Conservation (phyloP, 92 coral and sea anemone species). For the Phenganax marumi region DNA sequence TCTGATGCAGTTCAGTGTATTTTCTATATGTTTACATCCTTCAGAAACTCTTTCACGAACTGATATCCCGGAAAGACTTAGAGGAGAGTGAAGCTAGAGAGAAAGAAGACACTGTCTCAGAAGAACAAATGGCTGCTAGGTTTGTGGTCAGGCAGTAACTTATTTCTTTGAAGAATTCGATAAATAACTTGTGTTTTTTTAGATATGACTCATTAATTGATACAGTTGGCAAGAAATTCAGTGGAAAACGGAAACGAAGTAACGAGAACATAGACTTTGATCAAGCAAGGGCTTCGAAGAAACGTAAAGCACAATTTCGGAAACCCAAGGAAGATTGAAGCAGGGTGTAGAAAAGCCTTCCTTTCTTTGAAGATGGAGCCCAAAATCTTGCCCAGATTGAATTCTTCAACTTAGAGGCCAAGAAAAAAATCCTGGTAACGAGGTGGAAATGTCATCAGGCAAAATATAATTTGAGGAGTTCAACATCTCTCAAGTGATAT, state of each 20-base stretch:
- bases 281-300: constrained; percentile 50
- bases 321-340: constrained; percentile 64
- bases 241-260: constrained; percentile 65
- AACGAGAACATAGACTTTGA: constrained; percentile 39
- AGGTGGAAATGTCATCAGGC: too few relatives aligned
- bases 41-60: constrained; percentile 82
- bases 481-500: too few relatives aligned
- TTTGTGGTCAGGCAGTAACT: constrained; percentile 3
- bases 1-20: neutral
- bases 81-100: constrained; percentile 70
- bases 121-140: constrained; percentile 96
- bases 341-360: too few relatives aligned
- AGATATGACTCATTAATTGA: constrained; percentile 87
- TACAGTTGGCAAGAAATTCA: constrained; percentile 77
- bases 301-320: constrained; percentile 60
- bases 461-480: too few relatives aligned
- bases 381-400: too few relatives aligned
- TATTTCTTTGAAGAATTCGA: neutral
- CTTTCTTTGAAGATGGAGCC: too few relatives aligned
- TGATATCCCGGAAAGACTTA: constrained; percentile 70
- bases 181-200: neutral
- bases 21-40: constrained; percentile 1
- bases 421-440: too few relatives aligned
- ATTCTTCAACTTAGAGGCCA: too few relatives aligned
- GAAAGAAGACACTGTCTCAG: constrained; percentile 81